A percentile compares a stretch with the other conserved stretches of the same genome.
Conservation (phyloP, 92 coral and sea anemone species). For the Porites lobata region DNA sequence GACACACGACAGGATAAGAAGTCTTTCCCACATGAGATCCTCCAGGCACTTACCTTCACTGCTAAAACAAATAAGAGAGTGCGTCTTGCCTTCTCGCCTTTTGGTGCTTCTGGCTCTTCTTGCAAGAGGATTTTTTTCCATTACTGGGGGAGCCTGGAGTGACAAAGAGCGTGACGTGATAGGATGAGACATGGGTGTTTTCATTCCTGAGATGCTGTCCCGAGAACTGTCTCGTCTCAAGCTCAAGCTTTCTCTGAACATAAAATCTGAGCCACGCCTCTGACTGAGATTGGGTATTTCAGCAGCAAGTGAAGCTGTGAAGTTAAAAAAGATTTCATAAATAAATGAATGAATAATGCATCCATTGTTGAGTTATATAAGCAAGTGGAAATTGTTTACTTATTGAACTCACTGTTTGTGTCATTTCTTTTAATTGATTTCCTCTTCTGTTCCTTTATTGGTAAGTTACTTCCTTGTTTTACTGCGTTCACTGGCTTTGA, state of each 20-base stretch:
- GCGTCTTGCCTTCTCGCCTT: conserved; percentile 96
- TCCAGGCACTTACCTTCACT: conserved; percentile 73
- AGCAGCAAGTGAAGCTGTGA: conserved; percentile 74
- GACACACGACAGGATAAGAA: conserved; percentile 20
- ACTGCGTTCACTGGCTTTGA: conserved; percentile 23
- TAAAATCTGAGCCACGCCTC: conserved; percentile 82
- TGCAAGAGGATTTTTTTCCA: conserved; percentile 67
- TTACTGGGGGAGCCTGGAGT: conserved; percentile 78
- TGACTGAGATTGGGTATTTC: conserved; percentile 68
- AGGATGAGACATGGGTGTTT: conserved; percentile 72
- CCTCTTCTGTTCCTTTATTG: conserved; percentile 32
- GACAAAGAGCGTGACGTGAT: conserved; percentile 82
- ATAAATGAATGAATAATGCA: no score
- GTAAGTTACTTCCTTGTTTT: conserved; percentile 17
- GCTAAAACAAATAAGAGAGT: conserved; percentile 52
- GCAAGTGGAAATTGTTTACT: no score
- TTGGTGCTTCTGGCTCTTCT: conserved; percentile 94
- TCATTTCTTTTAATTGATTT: conserved; percentile 65
- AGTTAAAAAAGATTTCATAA: background rate
- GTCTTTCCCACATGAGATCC: conserved; percentile 68
- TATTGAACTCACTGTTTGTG: conserved; percentile 50
- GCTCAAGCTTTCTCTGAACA: conserved; percentile 41
- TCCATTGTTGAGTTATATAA: no score
- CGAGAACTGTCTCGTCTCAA: conserved; percentile 27
- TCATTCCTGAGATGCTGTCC: conserved; percentile 46